Conservation (phyloP, 2,888 invertebrate genomes). For the Cheiracanthium punctorium region DNA sequence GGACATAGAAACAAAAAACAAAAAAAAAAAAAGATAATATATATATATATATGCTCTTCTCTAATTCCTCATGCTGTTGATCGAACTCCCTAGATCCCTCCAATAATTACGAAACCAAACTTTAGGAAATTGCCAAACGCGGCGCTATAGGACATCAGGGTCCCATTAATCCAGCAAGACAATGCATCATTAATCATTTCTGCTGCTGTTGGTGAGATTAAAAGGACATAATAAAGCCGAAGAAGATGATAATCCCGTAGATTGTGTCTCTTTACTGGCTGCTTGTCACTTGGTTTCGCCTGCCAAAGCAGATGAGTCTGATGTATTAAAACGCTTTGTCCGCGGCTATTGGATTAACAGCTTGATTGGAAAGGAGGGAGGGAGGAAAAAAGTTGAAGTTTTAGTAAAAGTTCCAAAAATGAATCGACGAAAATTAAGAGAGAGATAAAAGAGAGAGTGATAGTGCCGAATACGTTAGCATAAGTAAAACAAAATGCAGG, state of each 20-base stretch:
- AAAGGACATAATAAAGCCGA: constrained; percentile 68
- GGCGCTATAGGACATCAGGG: constrained; percentile 51
- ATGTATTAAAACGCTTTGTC: constrained; percentile 60
- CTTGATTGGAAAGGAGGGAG: constrained; percentile 14
- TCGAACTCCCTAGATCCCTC: constrained; percentile 30
- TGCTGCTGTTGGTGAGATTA: constrained; percentile 60
- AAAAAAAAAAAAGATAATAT: too few species aligned
- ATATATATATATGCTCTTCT: background rate
- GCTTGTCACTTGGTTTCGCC: constrained; percentile 32
- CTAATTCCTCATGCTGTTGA: constrained; percentile 10
- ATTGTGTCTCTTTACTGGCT: constrained; percentile 25
- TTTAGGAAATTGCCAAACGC: constrained; percentile 52
- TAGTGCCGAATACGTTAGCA: too few species aligned
- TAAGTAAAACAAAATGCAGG: too few species aligned
- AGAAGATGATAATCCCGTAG: constrained; percentile 62
- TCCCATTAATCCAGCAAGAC: constrained; percentile 60
- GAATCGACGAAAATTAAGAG: too few species aligned
- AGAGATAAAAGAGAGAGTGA: too few species aligned
- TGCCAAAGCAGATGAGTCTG: background rate
- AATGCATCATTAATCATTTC: constrained; percentile 70
- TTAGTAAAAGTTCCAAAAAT: too few species aligned
- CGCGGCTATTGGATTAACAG: constrained; percentile 47
- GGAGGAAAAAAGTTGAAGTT: too few species aligned
- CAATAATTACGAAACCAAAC: constrained; percentile 31
- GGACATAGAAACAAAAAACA: background rate